phyloP scores from a whole-genome alignment of 2,113 vertebrate species.

The Ammospiza nelsoni region DNA sequence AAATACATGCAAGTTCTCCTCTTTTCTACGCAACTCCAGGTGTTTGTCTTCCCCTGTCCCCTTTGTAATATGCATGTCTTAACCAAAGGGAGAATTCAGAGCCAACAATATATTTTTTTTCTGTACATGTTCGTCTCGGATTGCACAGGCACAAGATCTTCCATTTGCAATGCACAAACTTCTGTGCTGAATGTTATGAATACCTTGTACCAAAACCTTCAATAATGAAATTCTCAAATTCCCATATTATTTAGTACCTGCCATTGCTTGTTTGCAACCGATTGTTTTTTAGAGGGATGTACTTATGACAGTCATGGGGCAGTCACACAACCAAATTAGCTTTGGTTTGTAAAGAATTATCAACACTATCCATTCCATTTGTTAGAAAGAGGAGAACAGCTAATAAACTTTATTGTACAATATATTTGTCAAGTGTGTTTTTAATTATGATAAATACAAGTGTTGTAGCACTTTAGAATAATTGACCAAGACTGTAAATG shows the following conservation, averaged over 20 bases:
- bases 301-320: conserved; percentile 64
- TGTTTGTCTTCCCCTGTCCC: neutral
- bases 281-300: conserved; percentile 73
- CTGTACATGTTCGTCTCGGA: conserved; percentile 49
- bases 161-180: conserved; percentile 45
- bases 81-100: conserved; percentile 62
- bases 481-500: neutral
- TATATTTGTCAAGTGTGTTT: conserved; percentile 70
- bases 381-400: conserved; percentile 87
- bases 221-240: conserved; percentile 46
- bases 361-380: conserved; percentile 84
- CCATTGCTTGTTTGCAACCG: conserved; percentile 66
- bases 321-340: conserved; percentile 72
- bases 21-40: conserved; percentile 70
- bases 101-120: conserved; percentile 7
- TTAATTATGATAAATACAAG: conserved; percentile 50
- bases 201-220: conserved; percentile 52
- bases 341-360: conserved; percentile 81
- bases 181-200: conserved; percentile 44
- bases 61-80: conserved; percentile 73
- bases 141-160: conserved; percentile 60
- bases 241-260: conserved; percentile 56
- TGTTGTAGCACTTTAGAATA: neutral
- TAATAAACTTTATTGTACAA: conserved; percentile 88
- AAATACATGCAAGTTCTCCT: conserved; percentile 76